Evolutionary conservation across 2,888 invertebrate species (phyloP), one percentile per base, ranked within the genome.

Genomic region (Cataglyphis cursor): DNA sequence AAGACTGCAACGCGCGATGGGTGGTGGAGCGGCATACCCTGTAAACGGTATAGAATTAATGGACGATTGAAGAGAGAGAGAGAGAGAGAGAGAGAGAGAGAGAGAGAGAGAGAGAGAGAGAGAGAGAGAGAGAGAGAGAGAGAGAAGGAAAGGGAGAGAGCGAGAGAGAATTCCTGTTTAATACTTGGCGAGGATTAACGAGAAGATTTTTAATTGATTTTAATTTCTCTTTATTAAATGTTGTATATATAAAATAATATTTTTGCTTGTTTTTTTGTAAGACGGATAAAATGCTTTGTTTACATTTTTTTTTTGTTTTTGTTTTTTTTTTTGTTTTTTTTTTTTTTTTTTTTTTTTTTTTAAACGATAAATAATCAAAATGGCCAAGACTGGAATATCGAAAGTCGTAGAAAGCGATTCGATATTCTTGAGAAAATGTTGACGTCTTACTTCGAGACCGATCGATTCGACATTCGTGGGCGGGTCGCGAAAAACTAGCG

Each of bases 31-130:
- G 38, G 72, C 76, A 78, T 82, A 81, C 51, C 44, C 59, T 78
- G 86, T 81, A 87, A 88, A 86, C 65, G 76, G 87, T 68, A 81
- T 68, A 75, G 81, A 84, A 88, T 88, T 88, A 88, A 85, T 78
- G 84, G 64, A 70, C 65, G 75, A 85, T 80, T 62, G 70, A 59
- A 41, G 51, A n/a, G n/a, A n/a, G n/a, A 24, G 24, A 24, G 24
- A 24, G 24, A 24, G 24, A 24, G 24, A 24, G 24, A 24, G 24
- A 24, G 24, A 24, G 24, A 24, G 1, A 24, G 24, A 24, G 24
- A 24, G 24, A 24, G 24, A 24, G 24, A 24, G 24, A 24, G 24
- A 24, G 24, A 24, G 24, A 24, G 24, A 1, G 1, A 24, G 24
- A 24, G 24, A 24, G 24, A 24, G 24, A 24, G 24, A 24, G 28